Evolutionary conservation across 2,888 invertebrate genomes (phyloP).

Genomic region (Dendrolimus houi): DNA sequence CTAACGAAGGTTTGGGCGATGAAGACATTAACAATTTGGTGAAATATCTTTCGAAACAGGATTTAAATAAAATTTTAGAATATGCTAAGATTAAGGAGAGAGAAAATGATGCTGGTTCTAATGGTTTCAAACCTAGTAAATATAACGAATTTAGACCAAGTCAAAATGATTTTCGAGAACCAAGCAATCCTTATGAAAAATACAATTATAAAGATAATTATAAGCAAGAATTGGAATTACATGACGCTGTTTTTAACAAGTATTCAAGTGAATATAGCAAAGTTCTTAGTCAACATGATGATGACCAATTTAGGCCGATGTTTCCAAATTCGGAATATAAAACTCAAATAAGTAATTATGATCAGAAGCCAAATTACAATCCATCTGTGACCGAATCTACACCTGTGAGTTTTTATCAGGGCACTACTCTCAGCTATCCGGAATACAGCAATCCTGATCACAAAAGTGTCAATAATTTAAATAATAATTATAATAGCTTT

Average conservation of each 20-base stretch:
- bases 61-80: constrained; percentile 53
- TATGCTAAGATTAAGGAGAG: constrained; percentile 34
- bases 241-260: not conserved
- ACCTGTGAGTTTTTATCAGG: constrained; percentile 2
- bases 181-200: constrained; percentile 9
- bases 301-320: constrained; percentile 1
- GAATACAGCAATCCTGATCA: not conserved
- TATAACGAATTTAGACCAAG: constrained; percentile 10
- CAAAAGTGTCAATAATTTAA: not conserved
- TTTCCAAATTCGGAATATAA: constrained; percentile 9
- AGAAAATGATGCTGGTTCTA: constrained; percentile 14
- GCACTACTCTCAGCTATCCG: not conserved
- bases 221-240: not conserved
- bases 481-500: not conserved
- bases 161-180: constrained; percentile 11
- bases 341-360: constrained; percentile 10
- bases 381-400: constrained; percentile 14
- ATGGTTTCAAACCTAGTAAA: constrained; percentile 6
- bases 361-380: constrained; percentile 6
- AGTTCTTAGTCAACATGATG: constrained; percentile 2
- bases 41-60: constrained; percentile 55
- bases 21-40: constrained; percentile 54
- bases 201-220: constrained; percentile 6
- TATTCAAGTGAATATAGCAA: constrained; percentile 7
- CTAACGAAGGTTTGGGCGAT: constrained; percentile 43